These are phyloP conservation scores for Darevskia mixta DNA, from an alignment of 2,797 vertebrate genomes.

Conservation along the genomic window DNA sequence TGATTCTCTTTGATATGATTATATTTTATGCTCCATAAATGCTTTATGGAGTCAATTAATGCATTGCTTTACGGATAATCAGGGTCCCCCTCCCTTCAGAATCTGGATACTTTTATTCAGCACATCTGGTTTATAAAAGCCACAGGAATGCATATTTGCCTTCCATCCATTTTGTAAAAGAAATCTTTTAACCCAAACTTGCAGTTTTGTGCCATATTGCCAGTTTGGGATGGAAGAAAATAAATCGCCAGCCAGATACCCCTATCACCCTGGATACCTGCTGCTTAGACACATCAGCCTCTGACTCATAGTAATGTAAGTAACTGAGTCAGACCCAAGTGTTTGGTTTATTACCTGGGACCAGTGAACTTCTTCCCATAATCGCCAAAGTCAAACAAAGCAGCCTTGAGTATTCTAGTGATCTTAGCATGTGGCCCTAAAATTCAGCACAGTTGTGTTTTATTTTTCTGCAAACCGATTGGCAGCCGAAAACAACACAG, in stretches of 20 bases:
- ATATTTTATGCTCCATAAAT: neutral
- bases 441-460: constrained; percentile 7
- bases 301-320: neutral
- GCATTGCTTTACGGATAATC: neutral
- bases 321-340: neutral
- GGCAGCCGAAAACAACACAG: constrained; percentile 7
- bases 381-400: neutral
- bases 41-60: neutral
- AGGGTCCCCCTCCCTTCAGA: neutral
- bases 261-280: neutral
- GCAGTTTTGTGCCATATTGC: neutral
- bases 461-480: constrained; percentile 22
- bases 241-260: neutral
- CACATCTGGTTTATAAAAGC: neutral
- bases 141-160: neutral
- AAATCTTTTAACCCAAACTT: neutral
- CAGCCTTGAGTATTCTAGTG: neutral
- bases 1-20: neutral
- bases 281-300: neutral
- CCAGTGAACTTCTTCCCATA: constrained; percentile 22
- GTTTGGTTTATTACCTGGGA: constrained; percentile 25
- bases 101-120: neutral
- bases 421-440: neutral
- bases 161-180: neutral
- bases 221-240: neutral